Evolutionary conservation across 2,888 invertebrate species (phyloP), one percentile per base, ranked within the genome.

Genomic region (Platynereis dumerilii): DNA sequence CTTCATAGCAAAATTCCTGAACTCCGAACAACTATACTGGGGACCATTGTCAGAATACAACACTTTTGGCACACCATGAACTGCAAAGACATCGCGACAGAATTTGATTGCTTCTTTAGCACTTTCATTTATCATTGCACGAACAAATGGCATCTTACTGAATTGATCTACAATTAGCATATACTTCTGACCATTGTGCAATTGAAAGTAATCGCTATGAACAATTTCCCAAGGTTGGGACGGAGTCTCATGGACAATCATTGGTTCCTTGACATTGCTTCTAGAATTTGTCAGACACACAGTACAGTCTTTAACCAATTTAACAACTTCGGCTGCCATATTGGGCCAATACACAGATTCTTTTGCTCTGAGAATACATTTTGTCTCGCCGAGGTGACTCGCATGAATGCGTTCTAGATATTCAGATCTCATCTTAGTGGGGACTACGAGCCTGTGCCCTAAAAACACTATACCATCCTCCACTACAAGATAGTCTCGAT

Each of bases 91-190:
- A n/a, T 42, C 44, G 12, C n/a, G 12, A 42, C 12, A 42, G 44
- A 42, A 42, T 42, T 42, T 42, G n/a, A 42, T 42, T 15, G 44
- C 44, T 42, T 42, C 44, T 42, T n/a, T n/a, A n/a, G 12, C n/a
- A 42, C 12, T 42, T n/a, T 42, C 12, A 15, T 42, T 42, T 42
- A n/a, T 42, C 44, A 42, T 42, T 12, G 44, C 44, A 42, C n/a
- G 44, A 15, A 42, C n/a, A n/a, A 42, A 42, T 15, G 44, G 44
- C 44, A 42, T 42, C 12, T 42, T 12, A n/a, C 44, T 42, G 44
- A 42, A 42, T 15, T 42, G 44, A n/a, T 42, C 44, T 12, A 42
- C 44, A 42, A 42, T n/a, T 42, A 42, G 44, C 44, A 42, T 42
- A 42, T 42, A 42, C 12, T 15, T 42, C 12, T 42, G 44, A 12